Conservation (phyloP, 2,888 invertebrate species). For the Bibio marci region DNA sequence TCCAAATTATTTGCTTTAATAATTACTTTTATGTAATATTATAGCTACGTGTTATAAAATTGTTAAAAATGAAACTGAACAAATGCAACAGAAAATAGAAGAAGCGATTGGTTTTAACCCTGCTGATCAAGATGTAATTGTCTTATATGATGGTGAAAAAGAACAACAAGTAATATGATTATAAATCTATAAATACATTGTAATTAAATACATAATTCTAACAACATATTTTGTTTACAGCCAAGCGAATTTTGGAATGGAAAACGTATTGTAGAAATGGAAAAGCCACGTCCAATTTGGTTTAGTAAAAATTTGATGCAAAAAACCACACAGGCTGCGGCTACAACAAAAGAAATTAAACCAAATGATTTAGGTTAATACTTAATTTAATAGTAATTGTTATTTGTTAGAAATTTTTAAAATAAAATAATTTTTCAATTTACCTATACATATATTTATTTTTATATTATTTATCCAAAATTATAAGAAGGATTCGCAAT, state of each 20-base stretch:
- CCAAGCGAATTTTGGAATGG: slow-evolving; percentile 42
- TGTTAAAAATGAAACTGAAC: slow-evolving; percentile 63
- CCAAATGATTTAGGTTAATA: slow-evolving; percentile 50
- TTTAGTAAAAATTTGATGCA: slow-evolving; percentile 72
- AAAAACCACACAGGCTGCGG: slow-evolving; percentile 53
- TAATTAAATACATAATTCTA: too few relatives aligned
- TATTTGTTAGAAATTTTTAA: too few relatives aligned
- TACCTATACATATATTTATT: too few relatives aligned
- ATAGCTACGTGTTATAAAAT: slow-evolving; percentile 71
- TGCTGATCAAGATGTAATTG: slow-evolving; percentile 68
- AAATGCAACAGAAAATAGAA: slow-evolving; percentile 59
- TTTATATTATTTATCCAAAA: too few relatives aligned
- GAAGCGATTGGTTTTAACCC: slow-evolving; percentile 50
- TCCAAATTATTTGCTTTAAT: too few relatives aligned
- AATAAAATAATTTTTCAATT: too few relatives aligned
- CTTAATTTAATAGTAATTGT: background rate
- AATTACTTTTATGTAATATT: too few relatives aligned
- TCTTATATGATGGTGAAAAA: slow-evolving; percentile 71
- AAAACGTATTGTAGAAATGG: slow-evolving; percentile 71
- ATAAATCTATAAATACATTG: background rate
- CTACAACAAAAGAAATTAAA: slow-evolving; percentile 54
- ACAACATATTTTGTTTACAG: slow-evolving; percentile 19
- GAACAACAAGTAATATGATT: slow-evolving; percentile 30
- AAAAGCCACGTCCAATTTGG: slow-evolving; percentile 73
- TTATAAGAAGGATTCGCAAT: too few relatives aligned